Percentiles rank a stretch among this genome's conserved stretches.
phyloP scores from a whole-genome alignment of 2,113 vertebrate genomes.

The Salvelinus alpinus region DNA sequence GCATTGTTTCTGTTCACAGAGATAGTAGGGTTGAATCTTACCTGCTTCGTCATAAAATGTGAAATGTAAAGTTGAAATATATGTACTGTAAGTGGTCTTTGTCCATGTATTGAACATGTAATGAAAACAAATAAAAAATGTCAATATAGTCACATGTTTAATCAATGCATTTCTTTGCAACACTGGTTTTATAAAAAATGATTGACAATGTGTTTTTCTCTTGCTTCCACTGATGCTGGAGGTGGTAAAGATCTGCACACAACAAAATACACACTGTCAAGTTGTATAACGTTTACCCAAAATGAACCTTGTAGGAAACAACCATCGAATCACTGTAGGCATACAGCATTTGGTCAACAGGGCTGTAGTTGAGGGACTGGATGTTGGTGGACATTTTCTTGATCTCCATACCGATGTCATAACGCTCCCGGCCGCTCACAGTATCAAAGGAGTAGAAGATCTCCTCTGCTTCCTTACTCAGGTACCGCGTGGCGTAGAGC shows the following conservation, averaged over 20 bases:
- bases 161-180: background rate
- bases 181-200: background rate
- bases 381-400: conserved; percentile 68
- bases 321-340: conserved; percentile 57
- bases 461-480: conserved; percentile 60
- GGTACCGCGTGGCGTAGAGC: conserved; percentile 69
- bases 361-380: conserved; percentile 71
- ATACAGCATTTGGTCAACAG: conserved; percentile 67
- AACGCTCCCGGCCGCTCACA: conserved; percentile 55
- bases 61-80: conserved; percentile 69
- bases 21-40: conserved; percentile 56
- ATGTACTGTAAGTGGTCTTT: conserved; percentile 66
- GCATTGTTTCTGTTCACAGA: conserved; percentile 52
- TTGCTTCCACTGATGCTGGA: background rate
- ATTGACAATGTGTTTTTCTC: background rate
- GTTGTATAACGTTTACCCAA: conserved; percentile 23
- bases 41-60: conserved; percentile 63
- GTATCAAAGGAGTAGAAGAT: conserved; percentile 76
- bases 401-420: conserved; percentile 60
- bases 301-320: conserved; percentile 58
- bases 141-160: conserved; percentile 20
- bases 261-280: background rate
- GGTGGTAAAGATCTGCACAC: background rate
- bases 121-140: conserved; percentile 65
- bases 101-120: conserved; percentile 72